Evolutionary conservation across 2,797 vertebrate genomes (phyloP).

Genomic region (Dipus sagitta): DNA sequence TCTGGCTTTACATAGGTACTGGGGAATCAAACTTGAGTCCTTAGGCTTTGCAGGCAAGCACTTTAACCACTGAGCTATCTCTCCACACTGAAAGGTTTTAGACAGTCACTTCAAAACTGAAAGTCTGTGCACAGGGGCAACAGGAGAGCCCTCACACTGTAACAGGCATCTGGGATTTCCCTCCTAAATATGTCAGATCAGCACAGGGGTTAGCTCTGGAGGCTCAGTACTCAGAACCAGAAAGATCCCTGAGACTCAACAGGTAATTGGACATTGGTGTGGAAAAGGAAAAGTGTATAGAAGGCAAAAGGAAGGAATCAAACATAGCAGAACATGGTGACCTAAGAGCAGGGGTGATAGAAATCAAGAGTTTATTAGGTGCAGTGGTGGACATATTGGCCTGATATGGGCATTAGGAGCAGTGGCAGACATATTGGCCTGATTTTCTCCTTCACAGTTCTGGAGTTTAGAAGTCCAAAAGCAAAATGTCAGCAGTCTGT

Average conservation of each 20-base stretch:
- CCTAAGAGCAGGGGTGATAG: not conserved
- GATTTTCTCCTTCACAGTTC: not conserved
- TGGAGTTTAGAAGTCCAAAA: not conserved
- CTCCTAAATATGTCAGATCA: not conserved
- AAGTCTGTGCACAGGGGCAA: not conserved
- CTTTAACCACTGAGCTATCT: too few species aligned
- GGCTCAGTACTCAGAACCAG: not conserved
- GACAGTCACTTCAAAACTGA: not conserved
- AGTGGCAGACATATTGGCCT: not conserved
- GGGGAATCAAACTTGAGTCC: too few species aligned
- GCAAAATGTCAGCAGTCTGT: not conserved
- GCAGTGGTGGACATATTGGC: not conserved
- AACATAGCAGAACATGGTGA: not conserved
- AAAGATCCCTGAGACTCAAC: not conserved
- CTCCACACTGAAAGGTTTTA: not conserved
- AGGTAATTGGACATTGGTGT: not conserved
- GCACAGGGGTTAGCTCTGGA: not conserved
- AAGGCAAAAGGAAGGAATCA: not conserved
- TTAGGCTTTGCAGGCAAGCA: too few species aligned
- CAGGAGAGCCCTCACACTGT: not conserved
- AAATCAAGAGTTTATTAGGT: not conserved
- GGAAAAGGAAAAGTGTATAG: not conserved
- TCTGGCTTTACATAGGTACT: too few species aligned
- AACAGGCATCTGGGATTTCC: not conserved
- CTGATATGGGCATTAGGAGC: too few species aligned